A percentile compares a stretch with the other conserved stretches of the same genome.
phyloP scores from a whole-genome alignment of 2,888 invertebrate genomes.

The Liposcelis brunnea region DNA sequence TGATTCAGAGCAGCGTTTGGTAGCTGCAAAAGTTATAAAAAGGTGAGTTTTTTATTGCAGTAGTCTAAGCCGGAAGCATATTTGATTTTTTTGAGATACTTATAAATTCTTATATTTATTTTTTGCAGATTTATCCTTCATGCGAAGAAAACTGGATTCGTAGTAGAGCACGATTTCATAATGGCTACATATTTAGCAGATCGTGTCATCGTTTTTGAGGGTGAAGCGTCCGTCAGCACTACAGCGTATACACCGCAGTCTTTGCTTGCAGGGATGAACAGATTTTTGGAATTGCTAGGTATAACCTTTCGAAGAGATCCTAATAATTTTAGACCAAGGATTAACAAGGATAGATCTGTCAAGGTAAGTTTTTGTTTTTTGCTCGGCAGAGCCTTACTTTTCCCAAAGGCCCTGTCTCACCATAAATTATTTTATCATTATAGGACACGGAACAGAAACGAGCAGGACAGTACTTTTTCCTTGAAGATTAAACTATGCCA shows the following conservation, averaged over 20 bases:
- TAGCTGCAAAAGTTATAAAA: constrained; percentile 98
- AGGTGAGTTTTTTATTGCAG: constrained; percentile 46
- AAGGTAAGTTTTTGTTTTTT: constrained; percentile 60
- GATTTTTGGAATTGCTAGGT: constrained; percentile 83
- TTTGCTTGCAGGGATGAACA: constrained; percentile 93
- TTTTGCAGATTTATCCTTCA: constrained; percentile 76
- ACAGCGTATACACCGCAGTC: constrained; percentile 84
- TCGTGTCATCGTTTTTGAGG: constrained; percentile 96
- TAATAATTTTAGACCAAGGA: constrained; percentile 94
- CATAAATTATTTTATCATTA: constrained; percentile 20
- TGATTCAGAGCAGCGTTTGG: constrained; percentile 98
- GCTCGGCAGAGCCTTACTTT: constrained; percentile 4
- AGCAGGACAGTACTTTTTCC: constrained; percentile 96
- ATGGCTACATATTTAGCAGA: constrained; percentile 99
- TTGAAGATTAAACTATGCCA: constrained; percentile 59
- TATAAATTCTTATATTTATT: constrained; percentile 6
- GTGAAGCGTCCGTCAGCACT: constrained; percentile 75
- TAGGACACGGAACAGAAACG: constrained; percentile 94
- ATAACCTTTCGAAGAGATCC: constrained; percentile 98
- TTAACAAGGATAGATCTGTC: constrained; percentile 91
- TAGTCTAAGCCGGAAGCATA: too few species aligned
- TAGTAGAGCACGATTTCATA: constrained; percentile 99
- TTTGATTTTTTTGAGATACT: neutral
- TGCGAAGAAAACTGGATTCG: constrained; percentile 97
- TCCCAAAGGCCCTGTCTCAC: constrained; percentile 3